phyloP scores from a whole-genome alignment of 2,888 invertebrate species.

The Perithous albicinctus region DNA sequence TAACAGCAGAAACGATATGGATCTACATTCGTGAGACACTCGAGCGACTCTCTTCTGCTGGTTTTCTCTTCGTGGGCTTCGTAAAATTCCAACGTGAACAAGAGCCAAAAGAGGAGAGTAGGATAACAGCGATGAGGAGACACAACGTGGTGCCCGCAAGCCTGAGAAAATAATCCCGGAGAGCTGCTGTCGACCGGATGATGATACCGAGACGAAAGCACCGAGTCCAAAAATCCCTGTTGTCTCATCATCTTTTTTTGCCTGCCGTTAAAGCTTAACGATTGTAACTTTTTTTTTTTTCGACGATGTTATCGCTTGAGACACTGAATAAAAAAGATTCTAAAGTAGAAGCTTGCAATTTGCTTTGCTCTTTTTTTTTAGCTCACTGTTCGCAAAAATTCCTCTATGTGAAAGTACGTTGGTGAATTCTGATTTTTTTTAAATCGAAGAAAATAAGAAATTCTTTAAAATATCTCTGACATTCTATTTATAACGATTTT shows the following conservation, averaged over 20 bases:
- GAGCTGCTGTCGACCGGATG: slow-evolving; percentile 52
- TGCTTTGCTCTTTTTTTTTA: too few species aligned
- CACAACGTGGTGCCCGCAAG: slow-evolving; percentile 17
- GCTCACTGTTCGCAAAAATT: too few species aligned
- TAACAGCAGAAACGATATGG: slow-evolving; percentile 51
- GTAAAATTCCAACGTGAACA: slow-evolving; percentile 56
- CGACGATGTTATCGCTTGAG: neutral
- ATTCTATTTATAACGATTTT: too few species aligned
- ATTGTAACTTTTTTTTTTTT: slow-evolving; percentile 1
- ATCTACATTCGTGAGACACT: slow-evolving; percentile 65
- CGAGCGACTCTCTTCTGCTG: slow-evolving; percentile 35
- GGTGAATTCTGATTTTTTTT: too few species aligned
- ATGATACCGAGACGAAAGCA: slow-evolving; percentile 44
- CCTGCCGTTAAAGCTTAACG: slow-evolving; percentile 21
- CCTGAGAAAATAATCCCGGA: slow-evolving; percentile 60
- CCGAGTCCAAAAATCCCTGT: slow-evolving; percentile 28
- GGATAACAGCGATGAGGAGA: slow-evolving; percentile 33
- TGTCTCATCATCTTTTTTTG: slow-evolving; percentile 19
- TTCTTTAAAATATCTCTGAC: too few species aligned
- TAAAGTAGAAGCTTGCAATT: too few species aligned
- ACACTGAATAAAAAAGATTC: neutral
- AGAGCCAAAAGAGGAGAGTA: slow-evolving; percentile 51
- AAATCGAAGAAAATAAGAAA: too few species aligned
- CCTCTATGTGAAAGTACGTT: too few species aligned
- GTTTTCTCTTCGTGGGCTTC: slow-evolving; percentile 31